Percentiles rank a stretch among this genome's conserved stretches.
Conservation (phyloP, 2,113 vertebrate genomes). For the Ranitomeya imitator region DNA sequence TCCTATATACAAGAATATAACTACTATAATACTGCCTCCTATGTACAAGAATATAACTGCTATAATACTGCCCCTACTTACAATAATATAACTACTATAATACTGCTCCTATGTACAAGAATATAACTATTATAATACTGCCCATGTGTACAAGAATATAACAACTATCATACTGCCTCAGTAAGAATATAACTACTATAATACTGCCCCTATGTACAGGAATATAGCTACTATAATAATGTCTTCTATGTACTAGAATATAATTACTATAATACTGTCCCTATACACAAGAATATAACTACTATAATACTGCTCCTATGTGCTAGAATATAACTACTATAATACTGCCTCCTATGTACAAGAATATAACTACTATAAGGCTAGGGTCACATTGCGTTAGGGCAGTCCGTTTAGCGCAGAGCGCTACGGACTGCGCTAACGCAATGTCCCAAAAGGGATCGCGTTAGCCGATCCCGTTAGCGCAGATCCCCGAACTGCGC, state of each 20-base stretch:
- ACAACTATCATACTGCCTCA: not conserved
- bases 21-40: not conserved
- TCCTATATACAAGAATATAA: not conserved
- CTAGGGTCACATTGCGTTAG: no score
- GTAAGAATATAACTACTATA: conserved; percentile 8
- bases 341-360: no score
- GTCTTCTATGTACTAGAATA: no score
- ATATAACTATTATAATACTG: conserved; percentile 1
- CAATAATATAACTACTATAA: not conserved
- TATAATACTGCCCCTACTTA: not conserved
- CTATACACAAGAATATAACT: not conserved
- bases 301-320: no score
- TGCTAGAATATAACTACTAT: no score
- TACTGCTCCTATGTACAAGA: not conserved
- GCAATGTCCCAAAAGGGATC: no score
- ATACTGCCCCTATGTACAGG: not conserved
- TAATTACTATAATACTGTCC: not conserved
- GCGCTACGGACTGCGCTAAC: no score
- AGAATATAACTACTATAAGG: no score
- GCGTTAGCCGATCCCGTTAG: no score
- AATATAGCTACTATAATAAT: not conserved
- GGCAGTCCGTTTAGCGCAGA: no score
- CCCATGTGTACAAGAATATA: not conserved
- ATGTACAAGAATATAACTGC: not conserved
- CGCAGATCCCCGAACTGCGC: no score